Evolutionary conservation across 2,888 invertebrate genomes (phyloP).

Genomic region (Melangyna quadrimaculata): DNA sequence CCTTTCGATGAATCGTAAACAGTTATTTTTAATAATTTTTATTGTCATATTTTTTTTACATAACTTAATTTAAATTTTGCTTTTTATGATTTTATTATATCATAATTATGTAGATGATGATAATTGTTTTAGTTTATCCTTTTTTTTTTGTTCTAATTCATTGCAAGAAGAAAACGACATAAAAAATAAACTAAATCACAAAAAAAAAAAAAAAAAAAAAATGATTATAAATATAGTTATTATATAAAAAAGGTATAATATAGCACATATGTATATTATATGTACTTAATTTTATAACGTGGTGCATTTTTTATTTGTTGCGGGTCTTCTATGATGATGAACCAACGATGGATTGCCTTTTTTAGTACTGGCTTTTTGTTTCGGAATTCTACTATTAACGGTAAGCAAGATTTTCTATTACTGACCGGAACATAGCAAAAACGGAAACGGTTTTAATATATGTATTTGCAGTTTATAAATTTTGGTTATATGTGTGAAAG

Average conservation of each 20-base stretch:
- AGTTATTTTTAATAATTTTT: slow-evolving; percentile 59
- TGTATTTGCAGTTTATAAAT: no score
- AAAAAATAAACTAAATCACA: slow-evolving; percentile 56
- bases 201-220: slow-evolving; percentile 45
- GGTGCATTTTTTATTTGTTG: slow-evolving; percentile 69
- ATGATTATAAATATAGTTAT: slow-evolving; percentile 69
- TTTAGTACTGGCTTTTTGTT: neutral
- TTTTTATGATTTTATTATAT: slow-evolving; percentile 39
- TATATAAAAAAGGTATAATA: slow-evolving; percentile 68
- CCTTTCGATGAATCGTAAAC: slow-evolving; percentile 53
- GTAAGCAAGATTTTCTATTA: no score
- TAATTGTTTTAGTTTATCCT: slow-evolving; percentile 56
- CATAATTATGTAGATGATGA: slow-evolving; percentile 53
- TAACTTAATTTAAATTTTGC: slow-evolving; percentile 60
- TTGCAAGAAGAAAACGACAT: slow-evolving; percentile 37
- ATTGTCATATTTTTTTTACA: slow-evolving; percentile 58
- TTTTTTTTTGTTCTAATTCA: slow-evolving; percentile 50
- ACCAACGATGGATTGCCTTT: neutral
- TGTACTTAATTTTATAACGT: slow-evolving; percentile 72
- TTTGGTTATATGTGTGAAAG: no score
- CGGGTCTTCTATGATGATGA: neutral
- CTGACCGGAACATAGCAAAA: no score
- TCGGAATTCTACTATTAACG: no score
- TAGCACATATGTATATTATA: slow-evolving; percentile 72
- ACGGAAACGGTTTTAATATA: no score